Evolutionary conservation across 1,140 invertebrate species (phyloP), one percentile per base, ranked within the genome.

Genomic region (Meloidogyne floridensis): DNA sequence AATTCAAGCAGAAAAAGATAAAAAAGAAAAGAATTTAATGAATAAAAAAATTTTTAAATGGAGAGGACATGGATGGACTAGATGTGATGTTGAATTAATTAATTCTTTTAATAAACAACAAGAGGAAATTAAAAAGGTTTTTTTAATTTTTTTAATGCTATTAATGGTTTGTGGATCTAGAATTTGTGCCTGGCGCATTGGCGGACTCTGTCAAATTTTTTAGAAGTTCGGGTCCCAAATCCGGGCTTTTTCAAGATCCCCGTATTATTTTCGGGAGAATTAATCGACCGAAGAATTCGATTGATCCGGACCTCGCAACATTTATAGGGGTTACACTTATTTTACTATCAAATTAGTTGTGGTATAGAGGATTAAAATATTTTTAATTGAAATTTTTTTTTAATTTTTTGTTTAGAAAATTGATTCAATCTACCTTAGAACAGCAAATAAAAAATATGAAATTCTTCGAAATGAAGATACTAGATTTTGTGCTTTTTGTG

Each of bases 401-500:
- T 78, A n/a, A 47, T 70, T 51, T 72, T 72, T 93, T 32, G 0
- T 32, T 32, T 94, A 90, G 93, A 93, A n/a, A 94, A 96, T 1
- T 94, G 94, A 9, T 93, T 95, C n/a, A 93, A 93, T 84, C 94
- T 95, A 1, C 13, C 73, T 82, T 13, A 59, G 79, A 91, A 92
- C 54, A 43, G 72, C 83, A 18, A 72, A 81, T 53, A 72, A 81
- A n/a, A 81, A 85, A 10, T 74, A 65, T 80, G 84, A 32, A 70
- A 82, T 72, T 90, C 92, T 73, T 93, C 93, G 4, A 93, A 94
- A 80, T 15, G 84, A 87, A 11, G 97, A 99, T 90, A 93, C 92
- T 11, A 92, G 98, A 32, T 93, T 93, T 77, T 99, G 98, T 91
- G 93, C 96, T 85, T 94, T 99, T 88, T 99, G 98, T 91, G 94